These are phyloP conservation scores for Ascidia mentula DNA, from an alignment of 23 tunicate species.

Conservation along the genomic window DNA sequence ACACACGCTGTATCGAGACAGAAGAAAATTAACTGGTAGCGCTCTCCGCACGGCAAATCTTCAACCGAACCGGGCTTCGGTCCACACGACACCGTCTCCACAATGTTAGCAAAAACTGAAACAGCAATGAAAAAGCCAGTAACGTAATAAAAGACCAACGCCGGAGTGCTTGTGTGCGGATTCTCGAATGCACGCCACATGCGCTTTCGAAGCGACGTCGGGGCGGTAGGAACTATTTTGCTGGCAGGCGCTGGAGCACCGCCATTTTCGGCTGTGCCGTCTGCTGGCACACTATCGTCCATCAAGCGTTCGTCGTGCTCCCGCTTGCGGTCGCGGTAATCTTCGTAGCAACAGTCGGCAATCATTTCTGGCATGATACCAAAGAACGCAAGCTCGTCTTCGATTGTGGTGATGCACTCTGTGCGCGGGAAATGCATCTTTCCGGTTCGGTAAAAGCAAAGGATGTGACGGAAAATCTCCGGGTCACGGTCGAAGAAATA, in stretches of 20 bases:
- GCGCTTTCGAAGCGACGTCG: constrained; percentile 58
- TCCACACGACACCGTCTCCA: constrained; percentile 94
- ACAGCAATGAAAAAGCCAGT: constrained; percentile 99
- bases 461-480: constrained; percentile 92
- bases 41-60: constrained; percentile 63
- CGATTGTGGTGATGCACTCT: constrained; percentile 88
- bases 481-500: constrained; percentile 98
- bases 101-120: constrained; percentile 96
- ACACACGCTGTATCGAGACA: constrained; percentile 99
- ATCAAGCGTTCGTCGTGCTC: constrained; percentile 90
- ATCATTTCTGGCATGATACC: constrained; percentile 96
- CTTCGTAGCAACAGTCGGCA: constrained; percentile 97
- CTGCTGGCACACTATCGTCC: constrained; percentile 42
- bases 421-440: constrained; percentile 97
- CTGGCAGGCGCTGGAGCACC: constrained; percentile 25
- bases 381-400: constrained; percentile 91
- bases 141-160: constrained; percentile 98
- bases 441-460: constrained; percentile 90
- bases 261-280: constrained; percentile 6
- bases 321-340: constrained; percentile 88
- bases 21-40: constrained; percentile 75
- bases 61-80: constrained; percentile 37
- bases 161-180: constrained; percentile 97
- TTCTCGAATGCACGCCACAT: constrained; percentile 96
- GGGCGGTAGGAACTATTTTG: constrained; percentile 33